Evolutionary conservation across 2,113 vertebrate genomes (phyloP).

Genomic region (Scomber scombrus): DNA sequence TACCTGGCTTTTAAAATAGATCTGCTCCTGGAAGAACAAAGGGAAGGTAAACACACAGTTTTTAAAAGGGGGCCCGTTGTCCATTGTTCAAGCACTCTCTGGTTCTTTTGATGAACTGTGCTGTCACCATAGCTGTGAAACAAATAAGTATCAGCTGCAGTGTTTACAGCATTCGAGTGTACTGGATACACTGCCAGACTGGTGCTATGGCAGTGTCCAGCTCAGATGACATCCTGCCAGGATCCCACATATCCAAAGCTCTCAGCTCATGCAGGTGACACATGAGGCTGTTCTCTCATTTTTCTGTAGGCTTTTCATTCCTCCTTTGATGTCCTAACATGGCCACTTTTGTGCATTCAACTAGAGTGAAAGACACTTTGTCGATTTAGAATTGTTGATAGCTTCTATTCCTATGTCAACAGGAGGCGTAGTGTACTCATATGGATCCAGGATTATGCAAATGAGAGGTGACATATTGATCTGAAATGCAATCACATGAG

Average conservation of each 20-base stretch:
- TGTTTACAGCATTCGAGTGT: not conserved
- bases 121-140: slow-evolving; percentile 15
- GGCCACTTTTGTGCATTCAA: slow-evolving; percentile 1
- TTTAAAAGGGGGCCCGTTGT: not conserved
- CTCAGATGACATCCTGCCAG: not conserved
- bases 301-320: not conserved
- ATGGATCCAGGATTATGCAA: slow-evolving; percentile 52
- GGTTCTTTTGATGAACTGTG: slow-evolving; percentile 9
- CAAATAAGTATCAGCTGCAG: slow-evolving; percentile 25
- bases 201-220: not conserved
- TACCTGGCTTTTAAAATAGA: slow-evolving; percentile 57
- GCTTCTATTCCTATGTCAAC: slow-evolving; percentile 40
- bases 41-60: slow-evolving; percentile 22
- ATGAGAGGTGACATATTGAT: slow-evolving; percentile 47
- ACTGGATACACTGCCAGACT: not conserved
- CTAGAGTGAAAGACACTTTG: slow-evolving; percentile 22
- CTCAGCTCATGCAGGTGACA: not conserved
- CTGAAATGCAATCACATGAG: slow-evolving; percentile 20
- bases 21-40: slow-evolving; percentile 49
- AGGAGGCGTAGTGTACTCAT: slow-evolving; percentile 26
- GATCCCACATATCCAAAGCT: slow-evolving; percentile 10
- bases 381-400: slow-evolving; percentile 12
- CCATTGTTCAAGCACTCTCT: slow-evolving; percentile 22
- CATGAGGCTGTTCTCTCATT: not conserved
- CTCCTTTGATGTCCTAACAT: not conserved